Evolutionary conservation across 1,140 invertebrate species (phyloP).

Genomic region (Hylyphantes graminicola): DNA sequence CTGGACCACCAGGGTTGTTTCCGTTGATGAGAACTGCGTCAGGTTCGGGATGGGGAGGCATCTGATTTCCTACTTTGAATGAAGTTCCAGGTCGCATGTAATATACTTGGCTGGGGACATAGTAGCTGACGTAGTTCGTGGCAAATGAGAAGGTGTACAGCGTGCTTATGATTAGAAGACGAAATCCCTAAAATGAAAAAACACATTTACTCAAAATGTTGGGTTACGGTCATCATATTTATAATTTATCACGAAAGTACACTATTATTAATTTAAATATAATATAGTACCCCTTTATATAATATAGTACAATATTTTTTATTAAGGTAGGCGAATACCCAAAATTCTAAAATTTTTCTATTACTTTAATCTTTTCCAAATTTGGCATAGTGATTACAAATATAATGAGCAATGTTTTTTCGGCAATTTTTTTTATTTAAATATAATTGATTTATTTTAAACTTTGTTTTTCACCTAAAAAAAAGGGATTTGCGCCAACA

Average conservation of each 20-base stretch:
- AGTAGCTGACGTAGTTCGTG: neutral
- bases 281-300: no score
- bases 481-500: no score
- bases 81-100: slow-evolving; percentile 5
- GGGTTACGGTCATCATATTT: neutral
- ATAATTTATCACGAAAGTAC: neutral
- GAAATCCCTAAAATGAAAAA: neutral
- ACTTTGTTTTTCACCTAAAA: no score
- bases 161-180: neutral
- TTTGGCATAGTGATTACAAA: no score
- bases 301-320: no score
- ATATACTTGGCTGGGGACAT: neutral
- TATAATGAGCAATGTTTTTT: no score
- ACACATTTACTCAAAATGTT: neutral
- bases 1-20: neutral
- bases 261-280: no score
- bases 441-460: no score
- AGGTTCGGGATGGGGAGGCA: slow-evolving; percentile 32
- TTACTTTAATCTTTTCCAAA: no score
- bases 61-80: slow-evolving; percentile 28
- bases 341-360: no score
- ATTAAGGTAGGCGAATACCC: no score
- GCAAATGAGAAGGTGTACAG: neutral
- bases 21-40: slow-evolving; percentile 30
- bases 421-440: no score